Conservation (phyloP, 2,113 vertebrate species). For the Pluvianellus socialis region DNA sequence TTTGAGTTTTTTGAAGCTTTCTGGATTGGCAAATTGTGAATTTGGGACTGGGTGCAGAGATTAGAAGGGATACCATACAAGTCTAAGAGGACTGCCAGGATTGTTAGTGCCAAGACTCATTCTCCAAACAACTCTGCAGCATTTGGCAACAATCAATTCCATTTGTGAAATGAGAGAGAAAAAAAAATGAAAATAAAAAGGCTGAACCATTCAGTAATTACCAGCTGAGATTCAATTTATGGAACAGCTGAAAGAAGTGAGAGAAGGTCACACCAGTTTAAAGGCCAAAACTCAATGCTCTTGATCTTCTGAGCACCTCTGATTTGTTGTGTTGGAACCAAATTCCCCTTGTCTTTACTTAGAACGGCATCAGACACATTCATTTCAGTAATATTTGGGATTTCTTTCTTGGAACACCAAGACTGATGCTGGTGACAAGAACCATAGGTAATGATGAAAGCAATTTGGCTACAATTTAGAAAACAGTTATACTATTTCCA, state of each 20-base stretch:
- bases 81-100: background rate
- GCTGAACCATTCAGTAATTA: background rate
- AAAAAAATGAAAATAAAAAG: background rate
- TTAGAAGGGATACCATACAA: background rate
- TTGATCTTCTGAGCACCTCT: background rate
- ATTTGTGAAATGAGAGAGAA: background rate
- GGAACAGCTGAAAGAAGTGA: background rate
- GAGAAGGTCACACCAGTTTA: background rate
- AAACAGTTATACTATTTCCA: background rate
- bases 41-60: background rate
- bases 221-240: constrained; percentile 2
- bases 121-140: background rate
- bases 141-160: background rate
- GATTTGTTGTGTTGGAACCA: background rate
- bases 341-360: background rate
- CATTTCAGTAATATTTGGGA: background rate
- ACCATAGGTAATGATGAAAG: background rate
- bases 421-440: background rate
- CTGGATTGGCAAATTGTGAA: background rate
- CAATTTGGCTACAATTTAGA: background rate
- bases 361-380: background rate
- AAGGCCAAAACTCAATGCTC: background rate
- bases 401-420: background rate
- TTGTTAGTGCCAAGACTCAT: background rate
- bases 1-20: background rate